Conservation (phyloP, 2,888 invertebrate species). For the Lamellibrachia satsuma region DNA sequence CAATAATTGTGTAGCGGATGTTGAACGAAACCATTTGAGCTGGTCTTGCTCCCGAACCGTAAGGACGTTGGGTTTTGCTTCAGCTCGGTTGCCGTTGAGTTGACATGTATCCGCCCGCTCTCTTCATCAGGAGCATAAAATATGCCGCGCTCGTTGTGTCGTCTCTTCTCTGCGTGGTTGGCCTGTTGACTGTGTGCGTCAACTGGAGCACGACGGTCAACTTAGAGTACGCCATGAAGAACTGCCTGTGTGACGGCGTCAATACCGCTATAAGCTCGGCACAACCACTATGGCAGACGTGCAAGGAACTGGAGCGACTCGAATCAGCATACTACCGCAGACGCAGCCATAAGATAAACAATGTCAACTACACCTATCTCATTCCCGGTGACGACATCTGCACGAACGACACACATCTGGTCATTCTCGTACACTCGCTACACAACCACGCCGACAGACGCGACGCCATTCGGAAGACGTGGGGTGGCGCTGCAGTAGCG, state of each 20-base stretch:
- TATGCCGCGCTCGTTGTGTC: not conserved
- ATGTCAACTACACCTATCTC: slow-evolving; percentile 24
- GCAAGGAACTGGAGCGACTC: not conserved
- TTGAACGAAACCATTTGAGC: too few species aligned
- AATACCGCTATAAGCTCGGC: not conserved
- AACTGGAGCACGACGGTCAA: not conserved
- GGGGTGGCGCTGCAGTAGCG: slow-evolving; percentile 44
- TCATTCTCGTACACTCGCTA: slow-evolving; percentile 63
- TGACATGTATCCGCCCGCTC: not conserved
- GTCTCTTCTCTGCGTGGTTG: not conserved
- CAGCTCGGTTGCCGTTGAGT: not conserved
- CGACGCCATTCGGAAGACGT: slow-evolving; percentile 53
- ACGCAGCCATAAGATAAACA: not conserved
- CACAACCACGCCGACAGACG: slow-evolving; percentile 71
- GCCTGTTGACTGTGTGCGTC: not conserved
- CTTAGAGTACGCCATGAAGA: not conserved
- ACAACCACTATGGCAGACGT: not conserved
- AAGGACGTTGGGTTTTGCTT: not conserved
- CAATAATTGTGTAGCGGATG: too few species aligned
- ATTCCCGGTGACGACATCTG: slow-evolving; percentile 31
- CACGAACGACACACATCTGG: slow-evolving; percentile 28
- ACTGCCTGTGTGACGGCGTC: not conserved
- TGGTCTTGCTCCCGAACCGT: not conserved
- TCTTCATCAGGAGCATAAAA: not conserved
- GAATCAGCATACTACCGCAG: not conserved